Base-by-base conservation (phyloP, 37 sponge, comb jelly and placozoan species). In the Halisarca cf. caerulea region DNA sequence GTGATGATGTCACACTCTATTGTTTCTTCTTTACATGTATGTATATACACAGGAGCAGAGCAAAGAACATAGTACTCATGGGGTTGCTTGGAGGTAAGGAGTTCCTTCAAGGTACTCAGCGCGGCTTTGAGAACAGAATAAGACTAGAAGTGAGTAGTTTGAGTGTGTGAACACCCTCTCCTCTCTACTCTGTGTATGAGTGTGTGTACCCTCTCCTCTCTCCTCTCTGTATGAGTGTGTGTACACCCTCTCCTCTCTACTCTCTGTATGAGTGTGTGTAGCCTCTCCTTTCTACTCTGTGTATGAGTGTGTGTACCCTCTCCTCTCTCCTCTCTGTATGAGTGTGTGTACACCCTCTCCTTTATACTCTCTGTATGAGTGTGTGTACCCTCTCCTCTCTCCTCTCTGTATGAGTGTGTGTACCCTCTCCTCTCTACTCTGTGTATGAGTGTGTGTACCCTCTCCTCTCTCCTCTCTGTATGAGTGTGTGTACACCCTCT, bases 21-120 rank as follows among this genome's bases (percentile, higher is more conserved):
- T n/a, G n/a, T n/a, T n/a, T n/a, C n/a, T 55, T 11, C 57, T 55
- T 24, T 36, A 15, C 32, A 14, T 54, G 11, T 80, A 11, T 47
- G 28, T 15, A 9, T 66, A n/a, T 25, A 25, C 9, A 32, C 73
- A 92, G 93, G 86, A 95, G 86, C 51, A 86, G 97, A 14, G 79
- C 93, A 0, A 91, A 86, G 70, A 97, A 95, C 82, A 92, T 74
- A 59, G 83, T 97, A 86, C 54, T 94, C 79, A 89, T 92, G 43
- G 92, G 93, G 3, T 17, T 89, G 18, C 58, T 95, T 0, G 90
- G 92, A 24, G 98, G 98, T 27, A 85, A 87, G 70, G 91, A 97
- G 84, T 81, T 97, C 44, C 69, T 97, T 6, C 59, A 83, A 20
- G 90, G 91, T 53, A 85, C 78, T 34, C 91, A 91, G 42, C 70